Percentiles rank a stretch among this genome's conserved stretches.
These are phyloP conservation scores for Argentina silus DNA, from an alignment of 2,797 vertebrate genomes.

Conservation along the genomic window DNA sequence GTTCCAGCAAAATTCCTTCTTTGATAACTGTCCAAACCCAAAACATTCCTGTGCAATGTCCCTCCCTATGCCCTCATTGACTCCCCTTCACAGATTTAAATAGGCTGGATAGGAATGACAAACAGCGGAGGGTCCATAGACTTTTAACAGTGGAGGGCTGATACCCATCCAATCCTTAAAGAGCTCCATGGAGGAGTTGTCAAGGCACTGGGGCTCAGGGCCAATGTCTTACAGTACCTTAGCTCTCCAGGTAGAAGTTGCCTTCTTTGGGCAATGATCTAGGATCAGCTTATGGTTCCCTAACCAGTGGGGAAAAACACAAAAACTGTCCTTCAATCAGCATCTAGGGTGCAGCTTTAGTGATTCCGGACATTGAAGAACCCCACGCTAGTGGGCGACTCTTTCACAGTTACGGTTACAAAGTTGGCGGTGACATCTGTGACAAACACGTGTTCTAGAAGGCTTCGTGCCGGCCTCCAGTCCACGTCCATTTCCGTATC, in stretches of 20 bases:
- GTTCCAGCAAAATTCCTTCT: background rate
- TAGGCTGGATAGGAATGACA: background rate
- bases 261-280: background rate
- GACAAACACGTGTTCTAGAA: conserved; percentile 93
- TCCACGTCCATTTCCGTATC: conserved; percentile 79
- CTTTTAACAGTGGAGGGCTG: background rate
- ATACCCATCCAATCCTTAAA: background rate
- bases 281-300: background rate
- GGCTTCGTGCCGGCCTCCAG: conserved; percentile 88
- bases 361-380: conserved; percentile 89
- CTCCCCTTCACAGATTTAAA: background rate
- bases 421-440: conserved; percentile 94
- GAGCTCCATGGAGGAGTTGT: background rate
- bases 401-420: conserved; percentile 94
- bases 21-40: background rate
- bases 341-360: conserved; percentile 44
- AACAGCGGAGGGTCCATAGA: background rate
- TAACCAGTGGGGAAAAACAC: background rate
- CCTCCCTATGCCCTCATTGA: background rate
- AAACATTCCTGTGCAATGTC: background rate
- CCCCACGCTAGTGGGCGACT: conserved; percentile 93
- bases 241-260: background rate
- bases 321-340: background rate
- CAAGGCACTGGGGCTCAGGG: background rate
- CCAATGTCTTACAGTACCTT: background rate